Percentiles rank a stretch among this genome's conserved stretches.
These are phyloP conservation scores for Leptinotarsa haldemani DNA, from an alignment of 2,888 invertebrate species.

Conservation along the genomic window DNA sequence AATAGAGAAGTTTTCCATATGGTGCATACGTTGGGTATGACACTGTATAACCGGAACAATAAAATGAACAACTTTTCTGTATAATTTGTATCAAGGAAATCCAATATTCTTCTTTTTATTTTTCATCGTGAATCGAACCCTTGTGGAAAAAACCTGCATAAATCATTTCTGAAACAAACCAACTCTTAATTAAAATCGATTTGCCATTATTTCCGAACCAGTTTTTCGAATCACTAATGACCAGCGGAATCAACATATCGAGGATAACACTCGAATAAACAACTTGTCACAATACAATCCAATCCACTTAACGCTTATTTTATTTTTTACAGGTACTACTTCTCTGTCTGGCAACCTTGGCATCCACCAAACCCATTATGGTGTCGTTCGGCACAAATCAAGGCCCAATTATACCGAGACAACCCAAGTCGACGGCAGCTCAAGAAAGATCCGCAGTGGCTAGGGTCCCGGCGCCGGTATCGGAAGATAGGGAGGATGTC, in stretches of 20 bases:
- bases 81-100: neutral
- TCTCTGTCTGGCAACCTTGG: conserved; percentile 53
- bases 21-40: no score
- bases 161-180: conserved; percentile 4
- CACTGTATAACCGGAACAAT: neutral
- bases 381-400: conserved; percentile 64
- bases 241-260: conserved; percentile 6
- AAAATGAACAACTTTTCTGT: neutral
- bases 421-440: conserved; percentile 38
- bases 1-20: no score
- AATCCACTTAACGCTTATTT: conserved; percentile 20
- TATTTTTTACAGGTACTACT: conserved; percentile 56
- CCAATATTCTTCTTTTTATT: neutral
- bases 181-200: conserved; percentile 11
- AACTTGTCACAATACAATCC: conserved; percentile 9
- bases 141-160: neutral
- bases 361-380: conserved; percentile 60
- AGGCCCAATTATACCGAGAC: conserved; percentile 61
- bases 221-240: conserved; percentile 10
- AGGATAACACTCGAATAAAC: conserved; percentile 9
- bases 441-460: conserved; percentile 47
- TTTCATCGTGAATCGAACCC: neutral
- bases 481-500: conserved; percentile 59
- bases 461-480: conserved; percentile 61
- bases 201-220: neutral